Conservation (phyloP, 1,140 invertebrate species). For the Sesamia nonagrioides region DNA sequence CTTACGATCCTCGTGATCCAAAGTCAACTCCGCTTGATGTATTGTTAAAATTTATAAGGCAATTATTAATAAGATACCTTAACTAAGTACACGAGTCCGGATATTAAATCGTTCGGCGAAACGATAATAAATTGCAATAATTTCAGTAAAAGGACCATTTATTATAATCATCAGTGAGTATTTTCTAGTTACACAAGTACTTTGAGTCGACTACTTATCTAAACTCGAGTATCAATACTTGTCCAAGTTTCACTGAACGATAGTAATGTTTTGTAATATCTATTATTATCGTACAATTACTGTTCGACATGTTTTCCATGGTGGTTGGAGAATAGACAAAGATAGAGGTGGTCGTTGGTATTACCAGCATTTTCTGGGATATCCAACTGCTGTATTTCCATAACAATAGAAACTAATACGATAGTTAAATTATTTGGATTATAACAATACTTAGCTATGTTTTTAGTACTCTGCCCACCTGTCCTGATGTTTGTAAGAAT, state of each 20-base stretch:
- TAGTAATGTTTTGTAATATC: slow-evolving; percentile 41
- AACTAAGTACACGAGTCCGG: slow-evolving; percentile 41
- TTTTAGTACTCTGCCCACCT: neutral
- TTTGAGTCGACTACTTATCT: slow-evolving; percentile 27
- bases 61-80: slow-evolving; percentile 66
- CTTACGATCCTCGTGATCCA: slow-evolving; percentile 66
- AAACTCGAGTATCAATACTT: slow-evolving; percentile 26
- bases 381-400: neutral
- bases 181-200: slow-evolving; percentile 7
- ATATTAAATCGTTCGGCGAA: slow-evolving; percentile 55
- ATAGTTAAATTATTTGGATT: slow-evolving; percentile 3
- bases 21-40: slow-evolving; percentile 65
- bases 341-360: slow-evolving; percentile 8
- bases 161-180: slow-evolving; percentile 31
- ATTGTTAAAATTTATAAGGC: slow-evolving; percentile 64
- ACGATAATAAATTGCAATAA: slow-evolving; percentile 54
- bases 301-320: slow-evolving; percentile 25
- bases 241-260: slow-evolving; percentile 38
- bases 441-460: neutral
- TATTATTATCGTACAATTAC: slow-evolving; percentile 30
- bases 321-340: slow-evolving; percentile 20
- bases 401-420: slow-evolving; percentile 16
- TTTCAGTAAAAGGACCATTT: slow-evolving; percentile 49
- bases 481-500: neutral
- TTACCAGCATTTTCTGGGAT: slow-evolving; percentile 9